Evolutionary conservation across 2,888 invertebrate genomes (phyloP).

Genomic region (Andrena flavipes): DNA sequence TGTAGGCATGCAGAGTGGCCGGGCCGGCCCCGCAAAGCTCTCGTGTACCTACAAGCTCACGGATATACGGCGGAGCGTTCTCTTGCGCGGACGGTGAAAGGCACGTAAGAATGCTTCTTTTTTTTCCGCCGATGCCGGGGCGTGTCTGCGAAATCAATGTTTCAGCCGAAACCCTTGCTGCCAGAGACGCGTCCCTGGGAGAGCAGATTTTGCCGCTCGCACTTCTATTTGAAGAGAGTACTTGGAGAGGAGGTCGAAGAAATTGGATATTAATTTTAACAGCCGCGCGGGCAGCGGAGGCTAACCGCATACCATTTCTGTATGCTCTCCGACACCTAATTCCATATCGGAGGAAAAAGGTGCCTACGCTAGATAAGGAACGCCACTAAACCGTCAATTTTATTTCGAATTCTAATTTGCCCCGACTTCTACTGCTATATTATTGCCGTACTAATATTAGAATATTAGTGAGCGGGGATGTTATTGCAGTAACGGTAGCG

Average conservation of each 20-base stretch:
- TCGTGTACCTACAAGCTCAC: constrained; percentile 45
- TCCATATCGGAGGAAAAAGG: too few species aligned
- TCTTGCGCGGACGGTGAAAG: constrained; percentile 32
- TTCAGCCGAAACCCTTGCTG: constrained; percentile 35
- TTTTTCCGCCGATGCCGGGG: constrained; percentile 27
- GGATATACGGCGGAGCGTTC: constrained; percentile 43
- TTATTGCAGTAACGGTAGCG: not conserved
- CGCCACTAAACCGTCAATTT: too few species aligned
- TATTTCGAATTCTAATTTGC: too few species aligned
- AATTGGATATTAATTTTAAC: too few species aligned
- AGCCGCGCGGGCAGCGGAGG: too few species aligned
- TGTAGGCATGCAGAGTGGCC: constrained; percentile 67
- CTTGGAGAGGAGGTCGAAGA: too few species aligned
- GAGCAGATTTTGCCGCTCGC: not conserved
- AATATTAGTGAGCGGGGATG: too few species aligned
- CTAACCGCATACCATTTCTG: too few species aligned
- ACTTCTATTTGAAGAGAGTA: not conserved
- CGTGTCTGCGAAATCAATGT: constrained; percentile 59
- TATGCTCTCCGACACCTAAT: too few species aligned
- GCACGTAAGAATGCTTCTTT: constrained; percentile 40
- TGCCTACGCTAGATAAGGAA: too few species aligned
- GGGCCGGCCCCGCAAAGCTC: constrained; percentile 34
- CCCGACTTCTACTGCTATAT: too few species aligned
- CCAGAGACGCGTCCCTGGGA: not conserved
- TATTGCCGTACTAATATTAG: too few species aligned